Evolutionary conservation across 2,113 vertebrate genomes (phyloP).

Genomic region (Protobothrops mucrosquamatus): DNA sequence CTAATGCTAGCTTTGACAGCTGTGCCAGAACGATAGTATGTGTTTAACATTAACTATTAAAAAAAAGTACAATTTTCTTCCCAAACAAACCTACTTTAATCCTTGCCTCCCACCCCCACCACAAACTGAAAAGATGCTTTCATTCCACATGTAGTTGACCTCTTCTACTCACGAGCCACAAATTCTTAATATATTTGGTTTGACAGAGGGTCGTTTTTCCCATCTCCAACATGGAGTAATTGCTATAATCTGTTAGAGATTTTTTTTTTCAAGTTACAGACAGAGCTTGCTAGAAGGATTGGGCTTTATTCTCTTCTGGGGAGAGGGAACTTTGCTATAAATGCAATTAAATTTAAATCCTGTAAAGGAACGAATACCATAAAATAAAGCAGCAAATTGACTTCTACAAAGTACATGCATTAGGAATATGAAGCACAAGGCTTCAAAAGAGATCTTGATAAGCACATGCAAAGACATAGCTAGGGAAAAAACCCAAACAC

Average conservation of each 20-base stretch:
- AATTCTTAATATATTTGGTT: background rate
- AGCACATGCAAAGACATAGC: background rate
- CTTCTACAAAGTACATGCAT: background rate
- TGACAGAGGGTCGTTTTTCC: background rate
- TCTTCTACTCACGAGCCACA: background rate
- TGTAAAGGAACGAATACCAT: background rate
- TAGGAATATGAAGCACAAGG: background rate
- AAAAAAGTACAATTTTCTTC: conserved; percentile 17
- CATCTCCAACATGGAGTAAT: background rate
- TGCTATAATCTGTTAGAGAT: background rate
- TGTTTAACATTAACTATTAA: background rate
- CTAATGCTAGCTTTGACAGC: background rate
- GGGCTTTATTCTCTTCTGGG: background rate
- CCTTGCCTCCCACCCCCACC: background rate
- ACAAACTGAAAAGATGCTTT: background rate
- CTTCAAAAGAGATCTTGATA: background rate
- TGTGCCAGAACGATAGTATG: background rate
- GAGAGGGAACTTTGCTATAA: conserved; percentile 18
- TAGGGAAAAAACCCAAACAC: background rate
- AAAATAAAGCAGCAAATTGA: background rate
- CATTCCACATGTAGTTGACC: background rate
- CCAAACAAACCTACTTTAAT: background rate
- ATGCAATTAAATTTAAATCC: background rate
- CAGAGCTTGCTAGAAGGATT: background rate
- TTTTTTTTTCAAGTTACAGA: accelerated